Base-by-base conservation (phyloP, 2,797 vertebrate species). In the Amphiprion clarkii region DNA sequence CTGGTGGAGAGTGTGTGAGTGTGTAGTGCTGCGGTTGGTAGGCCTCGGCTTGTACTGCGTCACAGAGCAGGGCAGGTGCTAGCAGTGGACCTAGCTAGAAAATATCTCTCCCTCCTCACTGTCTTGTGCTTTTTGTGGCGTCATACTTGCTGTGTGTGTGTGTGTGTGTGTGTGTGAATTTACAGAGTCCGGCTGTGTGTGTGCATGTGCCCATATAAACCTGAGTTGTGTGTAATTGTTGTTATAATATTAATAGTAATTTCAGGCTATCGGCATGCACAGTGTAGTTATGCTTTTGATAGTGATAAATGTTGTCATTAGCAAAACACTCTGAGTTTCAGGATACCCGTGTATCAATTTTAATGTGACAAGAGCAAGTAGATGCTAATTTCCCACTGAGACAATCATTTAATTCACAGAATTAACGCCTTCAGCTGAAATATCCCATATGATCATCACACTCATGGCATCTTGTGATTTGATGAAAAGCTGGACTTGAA, bases 1-100 rank as follows among this genome's bases (percentile, higher is more conserved):
- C 52, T 78, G 21, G 6, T 55, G 57, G 36, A 68, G 61, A 49
- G 54, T 57, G 54, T 63, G 82, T 10, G 59, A 66, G 76, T 54
- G 39, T 71, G 74, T 56, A 67, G 53, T 67, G 77, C 69, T 83
- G 46, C 63, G 63, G 63, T 49, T 29, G 14, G 74, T 60, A 84
- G 85, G 86, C 78, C 85, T 63, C 6, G n/a, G 79, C 65, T 87
- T 72, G 11, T 56, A 83, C 87, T 92, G 89, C 87, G 83, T 88
- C 87, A 91, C 81, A 80, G 53, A 83, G 42, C 61, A 72, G 70
- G 67, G 74, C 62, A 86, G 80, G 78, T 79, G 74, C 72, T 79
- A 79, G 84, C 60, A 29, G 13, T 64, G 66, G 51, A 56, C 25
- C 21, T 52, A 65, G 58, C 64, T 53, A 5, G 44, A 72, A 33